A percentile compares a stretch with the other conserved stretches of the same genome.
Conservation (phyloP, 2,888 invertebrate genomes). For the Silvanus unidentatus region DNA sequence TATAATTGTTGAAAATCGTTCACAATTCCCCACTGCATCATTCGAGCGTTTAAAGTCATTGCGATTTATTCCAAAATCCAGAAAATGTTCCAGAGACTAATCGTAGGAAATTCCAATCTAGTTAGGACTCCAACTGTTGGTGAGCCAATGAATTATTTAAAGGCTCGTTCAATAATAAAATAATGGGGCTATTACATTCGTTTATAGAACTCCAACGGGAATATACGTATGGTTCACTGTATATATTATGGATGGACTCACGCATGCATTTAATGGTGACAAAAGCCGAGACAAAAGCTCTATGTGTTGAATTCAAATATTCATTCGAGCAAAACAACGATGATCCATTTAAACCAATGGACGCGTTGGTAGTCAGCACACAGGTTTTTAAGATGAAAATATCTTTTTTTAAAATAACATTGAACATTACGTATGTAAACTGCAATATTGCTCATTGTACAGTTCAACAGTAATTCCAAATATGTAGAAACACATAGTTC, state of each 20-base stretch:
- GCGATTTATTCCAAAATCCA: no score
- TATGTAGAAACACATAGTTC: constrained; percentile 49
- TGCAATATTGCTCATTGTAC: constrained; percentile 47
- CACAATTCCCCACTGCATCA: no score
- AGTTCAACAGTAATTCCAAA: constrained; percentile 41
- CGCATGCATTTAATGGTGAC: constrained; percentile 26
- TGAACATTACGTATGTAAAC: no score
- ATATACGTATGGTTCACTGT: constrained; percentile 27
- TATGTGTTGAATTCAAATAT: constrained; percentile 27
- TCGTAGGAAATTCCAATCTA: constrained; percentile 26
- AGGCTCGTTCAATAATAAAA: no score
- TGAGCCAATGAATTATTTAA: constrained; percentile 13
- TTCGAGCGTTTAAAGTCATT: no score
- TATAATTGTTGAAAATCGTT: no score
- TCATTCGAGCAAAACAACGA: constrained; percentile 26
- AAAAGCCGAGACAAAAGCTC: constrained; percentile 28
- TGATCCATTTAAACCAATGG: constrained; percentile 16
- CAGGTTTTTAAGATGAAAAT: no score
- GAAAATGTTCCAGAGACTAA: constrained; percentile 26
- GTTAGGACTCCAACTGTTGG: constrained; percentile 26
- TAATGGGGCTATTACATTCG: constrained; percentile 23
- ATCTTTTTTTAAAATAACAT: no score
- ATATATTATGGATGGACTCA: constrained; percentile 30
- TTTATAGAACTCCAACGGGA: constrained; percentile 24
- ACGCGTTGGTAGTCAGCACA: constrained; percentile 27